Evolutionary conservation across 2,888 invertebrate species (phyloP).

Genomic region (Ypsolopha scabrella): DNA sequence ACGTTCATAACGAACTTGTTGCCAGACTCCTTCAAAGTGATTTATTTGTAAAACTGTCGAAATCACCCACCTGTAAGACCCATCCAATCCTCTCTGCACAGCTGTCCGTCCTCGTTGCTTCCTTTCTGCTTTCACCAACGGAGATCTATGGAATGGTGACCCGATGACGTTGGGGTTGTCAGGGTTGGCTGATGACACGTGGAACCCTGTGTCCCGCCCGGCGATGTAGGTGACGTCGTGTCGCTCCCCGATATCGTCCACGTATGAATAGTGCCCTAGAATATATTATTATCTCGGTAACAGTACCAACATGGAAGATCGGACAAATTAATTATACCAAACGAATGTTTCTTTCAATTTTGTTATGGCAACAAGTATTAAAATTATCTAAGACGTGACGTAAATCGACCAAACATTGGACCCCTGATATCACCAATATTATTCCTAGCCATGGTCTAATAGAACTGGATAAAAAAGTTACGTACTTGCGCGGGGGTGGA

Average conservation of each 20-base stretch:
- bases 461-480: neutral
- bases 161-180: slow-evolving; percentile 76
- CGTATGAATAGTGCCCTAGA: slow-evolving; percentile 75
- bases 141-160: slow-evolving; percentile 74
- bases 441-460: too few relatives aligned
- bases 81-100: slow-evolving; percentile 78
- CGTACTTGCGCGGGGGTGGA: too few relatives aligned
- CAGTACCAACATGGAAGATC: too few relatives aligned
- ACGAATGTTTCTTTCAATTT: too few relatives aligned
- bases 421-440: too few relatives aligned
- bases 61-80: slow-evolving; percentile 70
- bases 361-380: too few relatives aligned
- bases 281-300: slow-evolving; percentile 7
- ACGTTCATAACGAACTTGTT: neutral
- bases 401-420: too few relatives aligned
- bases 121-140: slow-evolving; percentile 72
- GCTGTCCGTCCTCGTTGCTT: slow-evolving; percentile 78
- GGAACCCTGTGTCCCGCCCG: slow-evolving; percentile 80
- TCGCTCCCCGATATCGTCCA: slow-evolving; percentile 81
- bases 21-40: neutral
- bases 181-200: slow-evolving; percentile 77
- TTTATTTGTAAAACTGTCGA: neutral
- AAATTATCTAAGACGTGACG: too few relatives aligned
- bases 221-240: slow-evolving; percentile 83
- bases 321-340: too few relatives aligned